These are phyloP conservation scores for Chorisops tibialis DNA, from an alignment of 2,888 invertebrate species.

Conservation along the genomic window DNA sequence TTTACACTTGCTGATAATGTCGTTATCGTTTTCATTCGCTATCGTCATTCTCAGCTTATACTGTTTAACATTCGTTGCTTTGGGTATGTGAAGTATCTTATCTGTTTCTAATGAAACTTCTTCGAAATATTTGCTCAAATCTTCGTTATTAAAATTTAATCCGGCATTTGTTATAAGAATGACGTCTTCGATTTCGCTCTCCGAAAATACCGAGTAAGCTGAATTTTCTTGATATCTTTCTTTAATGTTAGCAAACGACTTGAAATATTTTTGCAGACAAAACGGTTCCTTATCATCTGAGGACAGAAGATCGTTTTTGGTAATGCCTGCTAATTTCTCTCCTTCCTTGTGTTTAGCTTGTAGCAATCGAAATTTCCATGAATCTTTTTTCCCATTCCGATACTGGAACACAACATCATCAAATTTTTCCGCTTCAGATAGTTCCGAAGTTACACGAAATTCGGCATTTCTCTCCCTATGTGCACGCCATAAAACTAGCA, in stretches of 20 bases:
- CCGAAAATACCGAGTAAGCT: neutral
- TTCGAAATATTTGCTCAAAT: neutral
- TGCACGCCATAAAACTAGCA: slow-evolving; percentile 12
- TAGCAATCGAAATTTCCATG: slow-evolving; percentile 3
- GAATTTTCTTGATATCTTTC: neutral
- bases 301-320: neutral
- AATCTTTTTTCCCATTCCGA: neutral
- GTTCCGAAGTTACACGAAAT: slow-evolving; percentile 17
- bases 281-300: neutral
- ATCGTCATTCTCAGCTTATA: too few relatives aligned
- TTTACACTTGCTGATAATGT: too few relatives aligned
- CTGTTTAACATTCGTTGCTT: too few relatives aligned
- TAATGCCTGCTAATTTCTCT: neutral
- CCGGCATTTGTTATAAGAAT: neutral
- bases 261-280: slow-evolving; percentile 11
- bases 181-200: slow-evolving; percentile 7
- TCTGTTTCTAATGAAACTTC: neutral
- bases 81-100: neutral
- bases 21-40: too few relatives aligned
- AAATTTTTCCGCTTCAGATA: slow-evolving; percentile 15
- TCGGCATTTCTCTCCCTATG: neutral
- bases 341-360: slow-evolving; percentile 14
- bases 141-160: neutral
- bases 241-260: neutral
- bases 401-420: slow-evolving; percentile 12